Evolutionary conservation across 2,113 vertebrate species (phyloP).

Genomic region (Brachyistius frenatus): DNA sequence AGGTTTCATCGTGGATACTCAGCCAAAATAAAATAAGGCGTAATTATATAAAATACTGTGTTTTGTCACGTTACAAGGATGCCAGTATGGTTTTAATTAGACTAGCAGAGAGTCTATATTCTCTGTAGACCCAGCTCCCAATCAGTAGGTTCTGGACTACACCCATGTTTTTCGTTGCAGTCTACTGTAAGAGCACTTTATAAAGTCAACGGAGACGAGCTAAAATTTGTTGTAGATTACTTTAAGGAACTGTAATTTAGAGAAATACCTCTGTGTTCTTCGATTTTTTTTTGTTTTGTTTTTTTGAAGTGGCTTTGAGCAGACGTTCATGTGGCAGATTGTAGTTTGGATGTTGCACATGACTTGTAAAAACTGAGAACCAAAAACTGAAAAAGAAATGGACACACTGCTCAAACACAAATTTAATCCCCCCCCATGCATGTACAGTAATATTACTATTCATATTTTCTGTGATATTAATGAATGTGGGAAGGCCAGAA

Average conservation of each 20-base stretch:
- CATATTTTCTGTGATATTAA: neutral
- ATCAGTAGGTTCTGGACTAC: too few species aligned
- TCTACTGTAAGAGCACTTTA: too few species aligned
- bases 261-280: too few species aligned
- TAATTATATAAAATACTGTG: neutral
- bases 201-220: too few species aligned
- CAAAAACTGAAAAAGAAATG: slow-evolving; percentile 5
- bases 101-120: neutral
- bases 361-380: neutral
- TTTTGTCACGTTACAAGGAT: neutral
- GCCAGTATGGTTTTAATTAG: neutral
- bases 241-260: too few species aligned
- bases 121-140: neutral
- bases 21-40: neutral
- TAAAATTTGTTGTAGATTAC: too few species aligned
- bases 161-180: too few species aligned
- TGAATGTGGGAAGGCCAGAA: neutral
- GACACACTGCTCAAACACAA: neutral
- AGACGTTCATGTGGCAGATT: too few species aligned
- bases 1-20: slow-evolving; percentile 2
- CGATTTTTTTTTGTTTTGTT: too few species aligned
- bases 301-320: too few species aligned
- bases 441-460: neutral
- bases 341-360: too few species aligned
- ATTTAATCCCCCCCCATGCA: neutral